Evolutionary conservation across 2,888 invertebrate genomes (phyloP), one percentile per base, ranked within the genome.

Genomic region (Leptinotarsa tumamoca): DNA sequence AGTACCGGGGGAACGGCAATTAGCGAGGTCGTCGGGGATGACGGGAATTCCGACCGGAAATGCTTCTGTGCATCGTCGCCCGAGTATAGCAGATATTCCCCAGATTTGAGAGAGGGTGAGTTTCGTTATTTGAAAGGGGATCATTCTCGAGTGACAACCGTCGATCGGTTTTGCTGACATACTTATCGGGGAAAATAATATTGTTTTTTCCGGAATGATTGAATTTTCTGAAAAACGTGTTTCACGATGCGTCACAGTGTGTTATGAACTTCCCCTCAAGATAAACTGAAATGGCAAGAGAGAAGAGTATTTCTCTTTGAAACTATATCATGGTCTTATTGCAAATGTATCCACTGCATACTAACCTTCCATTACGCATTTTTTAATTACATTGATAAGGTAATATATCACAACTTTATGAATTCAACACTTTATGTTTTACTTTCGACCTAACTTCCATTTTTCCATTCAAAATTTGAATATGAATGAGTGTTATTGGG

Each of bases 31-130:
- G 83, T 80, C 71, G 83, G 83, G 84, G 84, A 85, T 83, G 88
- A 88, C 21, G 88, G 91, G 83, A 89, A 85, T 85, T 85, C 83
- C 84, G 82, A 71, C 80, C 84, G 85, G 85, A 85, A 85, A 84
- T 82, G 78, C 78, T 71, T 68, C 77, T 74, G 69, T 71, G 72
- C 74, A 76, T 66, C 72, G 77, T 73, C 74, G 56, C 61, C 70
- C 77, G 67, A 78, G 77, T 75, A 75, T 54, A 69, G 72, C 61
- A 73, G 43, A 27, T 33, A 52, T 74, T 54, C 67, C 71, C 71
- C 73, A 21, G 63, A 68, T 68, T 68, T 50, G 58, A 67, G 54
- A 67, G 67, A 67, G 77, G 77, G 72, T 68, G 73, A 58, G 49
- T 75, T 69, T 69, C 75, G 63, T 67, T 72, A 71, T 74, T 54